Percentiles rank a stretch among this genome's conserved stretches.
phyloP scores from a whole-genome alignment of 2,888 invertebrate species.

The Iphiclides podalirius region DNA sequence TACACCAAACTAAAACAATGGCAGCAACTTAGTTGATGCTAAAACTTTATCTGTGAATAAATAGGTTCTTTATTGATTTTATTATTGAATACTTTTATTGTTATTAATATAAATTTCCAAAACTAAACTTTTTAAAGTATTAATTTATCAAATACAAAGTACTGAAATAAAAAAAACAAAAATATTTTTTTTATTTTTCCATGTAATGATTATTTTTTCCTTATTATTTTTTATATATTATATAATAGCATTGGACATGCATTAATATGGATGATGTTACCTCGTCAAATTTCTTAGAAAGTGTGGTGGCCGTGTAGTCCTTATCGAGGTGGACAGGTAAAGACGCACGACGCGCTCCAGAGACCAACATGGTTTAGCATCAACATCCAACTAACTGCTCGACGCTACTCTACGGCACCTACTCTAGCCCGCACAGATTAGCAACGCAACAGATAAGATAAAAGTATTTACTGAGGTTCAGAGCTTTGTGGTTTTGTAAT shows the following conservation, averaged over 20 bases:
- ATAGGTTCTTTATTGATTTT: neutral
- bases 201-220: no score
- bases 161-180: no score
- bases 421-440: constrained; percentile 45
- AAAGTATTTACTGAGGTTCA: constrained; percentile 34
- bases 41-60: neutral
- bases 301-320: constrained; percentile 32
- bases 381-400: constrained; percentile 35
- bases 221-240: no score
- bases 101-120: no score
- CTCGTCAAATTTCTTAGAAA: constrained; percentile 41
- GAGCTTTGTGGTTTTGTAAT: constrained; percentile 46
- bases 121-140: no score
- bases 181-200: no score
- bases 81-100: no score
- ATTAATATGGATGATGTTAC: constrained; percentile 22
- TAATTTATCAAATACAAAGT: no score
- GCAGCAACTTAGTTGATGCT: constrained; percentile 2
- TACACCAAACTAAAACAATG: constrained; percentile 2
- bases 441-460: constrained; percentile 67
- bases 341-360: constrained; percentile 61
- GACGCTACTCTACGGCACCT: constrained; percentile 35
- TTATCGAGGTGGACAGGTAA: constrained; percentile 40
- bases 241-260: neutral
- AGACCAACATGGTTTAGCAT: constrained; percentile 66